Evolutionary conservation across 2,888 invertebrate genomes (phyloP), one percentile per base, ranked within the genome.

Genomic region (Cataglyphis albicans): DNA sequence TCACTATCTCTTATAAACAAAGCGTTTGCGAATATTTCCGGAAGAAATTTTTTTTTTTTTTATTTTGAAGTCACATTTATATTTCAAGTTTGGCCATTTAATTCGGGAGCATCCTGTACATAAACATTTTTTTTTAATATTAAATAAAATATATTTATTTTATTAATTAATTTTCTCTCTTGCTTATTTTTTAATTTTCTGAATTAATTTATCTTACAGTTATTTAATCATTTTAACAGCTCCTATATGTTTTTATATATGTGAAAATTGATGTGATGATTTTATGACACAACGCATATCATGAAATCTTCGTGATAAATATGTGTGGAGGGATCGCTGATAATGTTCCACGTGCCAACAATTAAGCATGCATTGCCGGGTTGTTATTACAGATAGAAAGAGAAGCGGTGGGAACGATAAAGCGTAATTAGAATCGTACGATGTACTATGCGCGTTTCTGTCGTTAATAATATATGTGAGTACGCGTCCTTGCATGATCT

Each of bases 311-410:
- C 29, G 57, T 41, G 41, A 61, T 59, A 41, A 67, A 41, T 38
- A n/a, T 10, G 55, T 32, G 25, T 38, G 44, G 55, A 84, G 63
- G 82, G 80, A 75, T 74, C 84, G 61, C n/a, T 74, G 87, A 87
- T 87, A 90, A 90, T 87, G 84, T 89, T 86, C 82, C 90, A 88
- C 87, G 88, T 85, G 85, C 67, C 84, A 63, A 82, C 84, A 90
- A 90, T 90, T 90, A 90, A 87, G 84, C 65, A 59, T 73, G 64
- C 82, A 81, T 80, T 65, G 41, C 38, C 52, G 68, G 84, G 25
- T 78, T 76, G 59, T 75, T 81, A 86, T 87, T 86, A 84, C 87
- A 84, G 76, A 29, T 18, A 59, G 52, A 68, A 81, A 84, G 82
- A 75, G 55, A 65, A 55, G 35, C 59, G 38, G 10, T 55, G 52